These are phyloP conservation scores for Microctonus hyperodae DNA, from an alignment of 2,888 invertebrate genomes.

Conservation along the genomic window DNA sequence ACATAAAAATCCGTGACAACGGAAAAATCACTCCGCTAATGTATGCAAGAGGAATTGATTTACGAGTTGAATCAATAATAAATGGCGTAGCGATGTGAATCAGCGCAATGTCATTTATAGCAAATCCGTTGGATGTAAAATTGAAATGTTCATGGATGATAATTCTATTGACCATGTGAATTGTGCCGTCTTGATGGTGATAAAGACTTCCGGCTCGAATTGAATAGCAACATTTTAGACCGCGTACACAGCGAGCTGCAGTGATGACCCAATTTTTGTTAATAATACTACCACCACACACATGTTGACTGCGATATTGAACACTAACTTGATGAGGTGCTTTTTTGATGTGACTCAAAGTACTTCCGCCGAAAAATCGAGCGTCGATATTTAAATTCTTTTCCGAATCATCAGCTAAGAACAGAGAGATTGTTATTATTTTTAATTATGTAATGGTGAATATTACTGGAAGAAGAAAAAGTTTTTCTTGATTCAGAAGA, in stretches of 20 bases:
- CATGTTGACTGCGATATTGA: constrained; percentile 57
- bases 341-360: constrained; percentile 30
- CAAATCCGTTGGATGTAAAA: constrained; percentile 27
- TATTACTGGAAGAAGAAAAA: too few relatives aligned
- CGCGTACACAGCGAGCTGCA: constrained; percentile 53
- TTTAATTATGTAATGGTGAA: too few relatives aligned
- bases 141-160: constrained; percentile 35
- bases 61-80: constrained; percentile 61
- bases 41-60: constrained; percentile 63
- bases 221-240: constrained; percentile 10
- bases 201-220: constrained; percentile 67
- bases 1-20: constrained; percentile 30
- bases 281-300: constrained; percentile 67
- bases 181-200: constrained; percentile 41
- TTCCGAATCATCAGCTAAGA: not conserved
- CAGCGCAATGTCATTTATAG: constrained; percentile 65
- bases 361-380: not conserved
- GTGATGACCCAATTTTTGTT: constrained; percentile 65
- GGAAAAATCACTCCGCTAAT: constrained; percentile 38
- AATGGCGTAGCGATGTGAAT: constrained; percentile 64
- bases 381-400: not conserved
- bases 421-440: too few relatives aligned
- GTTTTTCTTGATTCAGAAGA: not conserved
- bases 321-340: constrained; percentile 46
- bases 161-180: not conserved